Conservation (phyloP, 2,888 invertebrate genomes). For the Sminthurinus aureus region DNA sequence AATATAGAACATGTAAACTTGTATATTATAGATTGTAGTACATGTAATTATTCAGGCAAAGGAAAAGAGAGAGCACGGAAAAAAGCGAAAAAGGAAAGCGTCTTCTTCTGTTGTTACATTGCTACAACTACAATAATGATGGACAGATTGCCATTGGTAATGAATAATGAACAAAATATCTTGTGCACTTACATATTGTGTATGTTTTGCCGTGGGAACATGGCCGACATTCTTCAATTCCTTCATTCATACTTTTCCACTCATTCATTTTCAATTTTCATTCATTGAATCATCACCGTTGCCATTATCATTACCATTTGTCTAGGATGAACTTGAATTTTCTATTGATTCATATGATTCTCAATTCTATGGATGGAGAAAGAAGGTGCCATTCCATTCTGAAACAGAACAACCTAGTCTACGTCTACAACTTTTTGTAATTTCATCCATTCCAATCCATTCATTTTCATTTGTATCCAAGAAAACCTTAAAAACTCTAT, state of each 20-base stretch:
- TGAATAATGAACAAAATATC: background rate
- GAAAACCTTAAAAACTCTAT: background rate
- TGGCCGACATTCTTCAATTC: conserved; percentile 35
- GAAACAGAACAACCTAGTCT: background rate
- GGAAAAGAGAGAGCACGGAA: background rate
- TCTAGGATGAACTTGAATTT: too few relatives aligned
- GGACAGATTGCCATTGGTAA: background rate
- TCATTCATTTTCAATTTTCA: background rate
- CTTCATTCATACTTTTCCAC: conserved; percentile 4
- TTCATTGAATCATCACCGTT: too few relatives aligned
- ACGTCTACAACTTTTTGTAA: too few relatives aligned
- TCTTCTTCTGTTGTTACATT: background rate
- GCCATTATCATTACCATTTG: too few relatives aligned
- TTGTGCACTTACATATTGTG: background rate
- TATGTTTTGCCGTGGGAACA: conserved; percentile 31
- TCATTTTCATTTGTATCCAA: background rate
- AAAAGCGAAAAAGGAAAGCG: background rate
- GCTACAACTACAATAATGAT: background rate
- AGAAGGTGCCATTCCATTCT: background rate
- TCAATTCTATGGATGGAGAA: background rate
- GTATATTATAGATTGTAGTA: too few relatives aligned
- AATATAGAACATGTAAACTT: too few relatives aligned
- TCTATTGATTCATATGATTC: background rate
- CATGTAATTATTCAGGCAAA: background rate
- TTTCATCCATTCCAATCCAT: background rate